Conservation (phyloP, 2,113 vertebrate species). For the Hippocampus abdominalis region DNA sequence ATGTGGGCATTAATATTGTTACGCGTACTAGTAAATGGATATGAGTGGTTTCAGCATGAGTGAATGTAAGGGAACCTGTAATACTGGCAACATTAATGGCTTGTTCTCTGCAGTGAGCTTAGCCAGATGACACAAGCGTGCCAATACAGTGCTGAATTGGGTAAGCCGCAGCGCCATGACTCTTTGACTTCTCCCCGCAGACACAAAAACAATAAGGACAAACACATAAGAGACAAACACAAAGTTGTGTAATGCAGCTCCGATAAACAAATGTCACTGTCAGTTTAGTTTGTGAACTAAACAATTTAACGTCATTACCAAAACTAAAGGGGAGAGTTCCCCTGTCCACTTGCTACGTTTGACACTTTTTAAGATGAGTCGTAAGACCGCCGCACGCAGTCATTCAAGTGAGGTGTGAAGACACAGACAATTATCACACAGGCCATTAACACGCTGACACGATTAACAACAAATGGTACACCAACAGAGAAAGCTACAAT, state of each 20-base stretch:
- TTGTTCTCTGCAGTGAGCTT: background rate
- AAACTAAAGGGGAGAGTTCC: background rate
- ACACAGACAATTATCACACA: conserved; percentile 31
- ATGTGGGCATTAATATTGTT: background rate
- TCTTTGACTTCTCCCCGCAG: background rate
- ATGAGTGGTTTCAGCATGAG: background rate
- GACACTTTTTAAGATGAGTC: conserved; percentile 4
- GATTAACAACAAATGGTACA: conserved; percentile 35
- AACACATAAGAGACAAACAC: conserved; percentile 14
- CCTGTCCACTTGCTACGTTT: conserved; percentile 11
- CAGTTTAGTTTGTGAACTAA: conserved; percentile 8
- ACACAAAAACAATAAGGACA: conserved; percentile 15
- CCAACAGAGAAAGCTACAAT: conserved; percentile 27
- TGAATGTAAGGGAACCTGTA: background rate
- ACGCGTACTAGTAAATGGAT: background rate
- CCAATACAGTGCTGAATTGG: conserved; percentile 6
- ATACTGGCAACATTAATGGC: background rate
- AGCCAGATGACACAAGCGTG: background rate
- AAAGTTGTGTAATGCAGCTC: conserved; percentile 21
- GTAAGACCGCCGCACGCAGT: background rate
- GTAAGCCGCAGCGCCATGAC: background rate
- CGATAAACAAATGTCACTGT: conserved; percentile 27
- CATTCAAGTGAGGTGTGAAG: conserved; percentile 29
- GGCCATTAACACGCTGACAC: conserved; percentile 32
- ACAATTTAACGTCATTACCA: conserved; percentile 5